Percentiles rank a stretch among this genome's conserved stretches.
Evolutionary conservation across 2,113 vertebrate species (phyloP).

Genomic region (Cariama cristata): DNA sequence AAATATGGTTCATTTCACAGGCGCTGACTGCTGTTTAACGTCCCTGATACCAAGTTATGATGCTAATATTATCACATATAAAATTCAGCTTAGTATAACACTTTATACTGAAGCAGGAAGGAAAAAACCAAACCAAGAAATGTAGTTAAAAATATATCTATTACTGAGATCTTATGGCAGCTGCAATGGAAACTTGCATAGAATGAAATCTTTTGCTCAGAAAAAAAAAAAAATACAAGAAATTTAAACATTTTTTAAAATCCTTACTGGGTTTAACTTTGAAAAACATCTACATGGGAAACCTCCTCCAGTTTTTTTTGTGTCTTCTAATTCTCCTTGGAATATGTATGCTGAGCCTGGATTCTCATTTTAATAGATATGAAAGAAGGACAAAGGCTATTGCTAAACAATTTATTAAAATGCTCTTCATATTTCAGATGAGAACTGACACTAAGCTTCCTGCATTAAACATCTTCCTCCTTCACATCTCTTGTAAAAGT

Average conservation of each 20-base stretch:
- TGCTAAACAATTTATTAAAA: neutral
- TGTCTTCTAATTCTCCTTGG: neutral
- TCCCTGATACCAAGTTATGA: neutral
- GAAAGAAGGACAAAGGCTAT: neutral
- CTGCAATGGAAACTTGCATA: neutral
- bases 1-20: neutral
- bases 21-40: neutral
- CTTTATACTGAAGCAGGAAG: neutral
- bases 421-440: neutral
- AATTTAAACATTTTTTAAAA: neutral
- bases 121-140: neutral
- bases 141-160: neutral
- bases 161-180: neutral
- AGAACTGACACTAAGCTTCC: neutral
- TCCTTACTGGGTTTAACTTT: neutral
- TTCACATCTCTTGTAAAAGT: neutral
- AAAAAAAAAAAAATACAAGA: neutral
- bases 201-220: neutral
- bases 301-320: accelerated
- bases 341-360: neutral
- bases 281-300: neutral
- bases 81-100: neutral
- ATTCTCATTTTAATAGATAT: neutral
- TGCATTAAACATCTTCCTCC: neutral
- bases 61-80: neutral